Percentiles rank a stretch among this genome's conserved stretches.
Evolutionary conservation across 2,888 invertebrate species (phyloP).

Genomic region (Eilema caniola): DNA sequence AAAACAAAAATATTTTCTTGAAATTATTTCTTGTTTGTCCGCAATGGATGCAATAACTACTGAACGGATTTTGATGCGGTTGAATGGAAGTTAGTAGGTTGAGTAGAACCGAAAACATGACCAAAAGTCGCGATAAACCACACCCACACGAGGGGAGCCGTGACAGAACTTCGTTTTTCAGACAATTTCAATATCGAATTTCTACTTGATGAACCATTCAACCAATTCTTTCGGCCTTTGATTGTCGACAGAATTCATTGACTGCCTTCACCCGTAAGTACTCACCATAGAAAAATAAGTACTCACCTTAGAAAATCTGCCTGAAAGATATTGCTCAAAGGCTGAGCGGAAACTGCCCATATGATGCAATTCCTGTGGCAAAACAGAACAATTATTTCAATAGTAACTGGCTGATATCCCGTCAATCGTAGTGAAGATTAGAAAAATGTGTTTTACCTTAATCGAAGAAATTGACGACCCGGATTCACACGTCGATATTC

Average conservation of each 20-base stretch:
- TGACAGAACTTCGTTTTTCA: too few relatives aligned
- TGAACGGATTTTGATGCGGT: too few relatives aligned
- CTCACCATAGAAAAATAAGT: too few relatives aligned
- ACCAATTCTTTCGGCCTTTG: not conserved
- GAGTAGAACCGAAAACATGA: too few relatives aligned
- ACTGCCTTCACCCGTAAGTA: not conserved
- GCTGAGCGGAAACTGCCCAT: slow-evolving; percentile 64
- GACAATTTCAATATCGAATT: too few relatives aligned
- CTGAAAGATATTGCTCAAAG: slow-evolving; percentile 57
- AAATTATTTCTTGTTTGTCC: too few relatives aligned
- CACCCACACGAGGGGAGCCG: too few relatives aligned
- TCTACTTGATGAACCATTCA: not conserved
- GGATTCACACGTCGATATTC: not conserved
- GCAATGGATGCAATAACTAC: too few relatives aligned
- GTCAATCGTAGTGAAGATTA: not conserved
- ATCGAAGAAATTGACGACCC: not conserved
- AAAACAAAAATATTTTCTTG: too few relatives aligned
- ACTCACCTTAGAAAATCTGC: slow-evolving; percentile 53
- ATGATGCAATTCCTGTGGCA: slow-evolving; percentile 53
- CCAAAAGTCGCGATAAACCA: too few relatives aligned
- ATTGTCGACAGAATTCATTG: not conserved
- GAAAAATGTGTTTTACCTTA: not conserved
- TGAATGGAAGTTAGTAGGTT: too few relatives aligned
- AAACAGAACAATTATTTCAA: not conserved
- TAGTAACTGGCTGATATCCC: not conserved